Conservation (phyloP, 1,140 invertebrate species). For the Micrasema minimum region DNA sequence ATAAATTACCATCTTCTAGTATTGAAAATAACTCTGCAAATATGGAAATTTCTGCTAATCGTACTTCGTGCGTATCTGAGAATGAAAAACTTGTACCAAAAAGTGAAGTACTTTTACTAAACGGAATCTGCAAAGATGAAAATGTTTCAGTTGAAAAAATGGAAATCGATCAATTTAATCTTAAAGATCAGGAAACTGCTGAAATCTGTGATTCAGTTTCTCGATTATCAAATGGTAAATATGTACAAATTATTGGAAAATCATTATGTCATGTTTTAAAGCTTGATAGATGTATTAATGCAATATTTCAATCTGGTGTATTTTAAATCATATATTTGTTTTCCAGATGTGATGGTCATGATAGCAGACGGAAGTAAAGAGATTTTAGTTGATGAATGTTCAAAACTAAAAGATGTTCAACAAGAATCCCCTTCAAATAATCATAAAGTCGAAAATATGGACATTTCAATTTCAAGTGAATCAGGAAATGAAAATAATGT, state of each 20-base stretch:
- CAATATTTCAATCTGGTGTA: too few species aligned
- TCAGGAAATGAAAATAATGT: neutral
- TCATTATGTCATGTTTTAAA: too few species aligned
- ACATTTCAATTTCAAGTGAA: neutral
- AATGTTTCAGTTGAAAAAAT: conserved; percentile 1
- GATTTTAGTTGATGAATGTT: neutral
- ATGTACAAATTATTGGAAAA: too few species aligned
- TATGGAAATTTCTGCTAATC: conserved; percentile 12
- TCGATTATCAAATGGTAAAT: too few species aligned
- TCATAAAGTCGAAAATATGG: neutral
- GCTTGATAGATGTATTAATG: too few species aligned
- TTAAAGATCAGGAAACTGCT: neutral
- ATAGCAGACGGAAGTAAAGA: conserved; percentile 25
- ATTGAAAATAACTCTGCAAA: neutral
- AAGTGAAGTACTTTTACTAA: neutral
- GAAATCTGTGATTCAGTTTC: neutral
- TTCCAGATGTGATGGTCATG: conserved; percentile 40
- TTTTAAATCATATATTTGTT: too few species aligned
- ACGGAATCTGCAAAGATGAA: conserved; percentile 11
- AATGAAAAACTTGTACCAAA: conserved; percentile 16
- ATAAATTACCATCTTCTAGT: neutral
- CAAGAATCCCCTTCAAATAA: neutral
- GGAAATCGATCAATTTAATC: conserved; percentile 5
- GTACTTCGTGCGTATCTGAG: neutral
- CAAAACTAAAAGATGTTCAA: neutral